Percentiles rank a stretch among this genome's conserved stretches.
Conservation (phyloP, 1,140 invertebrate species). For the Cataglyphis hispanica region DNA sequence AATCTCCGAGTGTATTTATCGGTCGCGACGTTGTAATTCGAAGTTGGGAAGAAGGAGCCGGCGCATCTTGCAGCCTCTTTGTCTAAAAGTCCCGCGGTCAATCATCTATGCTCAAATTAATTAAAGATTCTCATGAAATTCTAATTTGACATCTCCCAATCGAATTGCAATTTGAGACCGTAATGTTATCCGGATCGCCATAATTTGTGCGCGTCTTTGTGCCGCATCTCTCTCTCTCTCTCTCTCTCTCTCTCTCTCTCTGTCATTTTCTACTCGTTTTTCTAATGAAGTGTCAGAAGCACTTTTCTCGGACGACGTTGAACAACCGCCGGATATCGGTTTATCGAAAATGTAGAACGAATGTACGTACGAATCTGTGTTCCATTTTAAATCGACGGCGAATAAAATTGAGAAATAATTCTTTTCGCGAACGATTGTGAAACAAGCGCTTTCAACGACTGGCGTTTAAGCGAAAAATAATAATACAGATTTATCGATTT, state of each 20-base stretch:
- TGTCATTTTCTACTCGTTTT: slow-evolving; percentile 10
- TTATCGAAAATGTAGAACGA: slow-evolving; percentile 20
- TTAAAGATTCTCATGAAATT: slow-evolving; percentile 63
- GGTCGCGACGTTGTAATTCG: slow-evolving; percentile 35
- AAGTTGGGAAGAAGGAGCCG: slow-evolving; percentile 12
- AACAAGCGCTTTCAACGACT: neutral
- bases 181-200: slow-evolving; percentile 3
- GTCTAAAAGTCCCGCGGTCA: slow-evolving; percentile 26
- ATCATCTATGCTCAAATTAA: slow-evolving; percentile 58
- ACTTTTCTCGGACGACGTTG: slow-evolving; percentile 1
- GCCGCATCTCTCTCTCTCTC: neutral
- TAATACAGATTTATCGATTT: neutral
- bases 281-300: slow-evolving; percentile 8
- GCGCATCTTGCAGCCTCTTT: slow-evolving; percentile 22
- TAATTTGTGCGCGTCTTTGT: slow-evolving; percentile 1
- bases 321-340: slow-evolving; percentile 21
- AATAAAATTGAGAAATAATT: neutral
- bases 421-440: neutral
- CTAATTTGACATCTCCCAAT: slow-evolving; percentile 28
- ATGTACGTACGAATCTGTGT: too few relatives aligned
- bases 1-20: slow-evolving; percentile 49
- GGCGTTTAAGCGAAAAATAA: neutral
- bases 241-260: too few relatives aligned
- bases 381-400: neutral
- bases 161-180: neutral